Percentiles rank a stretch among this genome's conserved stretches.
Conservation (phyloP, 2,888 invertebrate species). For the Mystacides longicornis region DNA sequence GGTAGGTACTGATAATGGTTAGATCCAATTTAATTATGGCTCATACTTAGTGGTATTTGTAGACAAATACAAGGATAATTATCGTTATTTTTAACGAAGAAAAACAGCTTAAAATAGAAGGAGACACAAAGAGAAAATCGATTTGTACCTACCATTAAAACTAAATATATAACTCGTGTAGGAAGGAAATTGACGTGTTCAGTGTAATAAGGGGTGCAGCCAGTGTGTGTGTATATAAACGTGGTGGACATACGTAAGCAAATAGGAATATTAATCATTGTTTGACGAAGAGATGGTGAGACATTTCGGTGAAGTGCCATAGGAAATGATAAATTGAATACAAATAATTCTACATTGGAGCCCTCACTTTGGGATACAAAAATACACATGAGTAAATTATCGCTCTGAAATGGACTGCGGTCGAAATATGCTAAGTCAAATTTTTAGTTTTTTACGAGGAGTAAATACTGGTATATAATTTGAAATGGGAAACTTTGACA, state of each 20-base stretch:
- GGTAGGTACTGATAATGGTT: no score
- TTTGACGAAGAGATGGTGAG: background rate
- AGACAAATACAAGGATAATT: background rate
- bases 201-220: background rate
- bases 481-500: no score
- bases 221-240: background rate
- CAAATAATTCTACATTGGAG: slow-evolving; percentile 1
- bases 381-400: no score
- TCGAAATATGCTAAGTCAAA: no score
- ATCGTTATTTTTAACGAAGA: background rate
- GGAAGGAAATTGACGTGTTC: background rate
- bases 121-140: background rate
- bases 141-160: background rate
- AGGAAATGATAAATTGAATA: slow-evolving; percentile 1
- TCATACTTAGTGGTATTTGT: no score
- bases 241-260: slow-evolving; percentile 1
- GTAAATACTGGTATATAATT: no score
- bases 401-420: no score
- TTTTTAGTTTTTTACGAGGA: no score
- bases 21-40: no score
- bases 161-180: background rate
- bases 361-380: no score
- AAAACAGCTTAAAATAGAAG: background rate
- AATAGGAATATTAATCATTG: slow-evolving; percentile 1
- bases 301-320: slow-evolving; percentile 2